A percentile compares a stretch with the other conserved stretches of the same genome.
phyloP scores from a whole-genome alignment of 2,888 invertebrate genomes.

The Branchipolynoe longqiensis region DNA sequence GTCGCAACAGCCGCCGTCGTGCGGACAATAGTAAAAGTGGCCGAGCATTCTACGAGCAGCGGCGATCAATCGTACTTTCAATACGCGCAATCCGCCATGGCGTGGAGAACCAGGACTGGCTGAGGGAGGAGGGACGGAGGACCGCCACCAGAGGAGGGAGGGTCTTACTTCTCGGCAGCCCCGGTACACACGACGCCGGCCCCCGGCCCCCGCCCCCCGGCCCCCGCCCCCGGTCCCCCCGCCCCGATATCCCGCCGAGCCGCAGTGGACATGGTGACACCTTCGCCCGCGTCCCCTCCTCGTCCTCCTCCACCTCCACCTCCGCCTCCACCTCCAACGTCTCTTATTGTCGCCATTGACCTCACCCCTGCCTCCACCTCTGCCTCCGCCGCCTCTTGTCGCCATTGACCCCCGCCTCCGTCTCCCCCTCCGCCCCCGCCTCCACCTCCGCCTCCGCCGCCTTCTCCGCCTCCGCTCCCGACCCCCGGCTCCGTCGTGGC shows the following conservation, averaged over 20 bases:
- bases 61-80: slow-evolving; percentile 37
- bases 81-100: slow-evolving; percentile 29
- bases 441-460: neutral
- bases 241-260: too few species aligned
- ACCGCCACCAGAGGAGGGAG: neutral
- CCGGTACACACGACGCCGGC: neutral
- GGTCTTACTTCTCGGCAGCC: neutral
- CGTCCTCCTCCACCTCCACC: neutral
- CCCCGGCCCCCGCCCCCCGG: neutral
- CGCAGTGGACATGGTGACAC: neutral
- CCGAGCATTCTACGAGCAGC: slow-evolving; percentile 17
- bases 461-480: neutral
- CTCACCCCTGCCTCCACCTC: neutral
- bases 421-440: neutral
- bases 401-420: too few species aligned
- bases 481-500: too few species aligned
- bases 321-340: neutral
- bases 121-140: neutral
- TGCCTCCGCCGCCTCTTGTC: too few species aligned
- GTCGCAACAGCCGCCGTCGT: neutral
- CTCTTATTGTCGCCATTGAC: neutral
- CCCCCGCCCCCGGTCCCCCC: too few species aligned
- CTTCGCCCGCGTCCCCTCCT: neutral
- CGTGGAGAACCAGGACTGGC: neutral
- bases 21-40: slow-evolving; percentile 36